Base-by-base conservation (phyloP, 2,113 vertebrate genomes). In the Pedetes capensis region DNA sequence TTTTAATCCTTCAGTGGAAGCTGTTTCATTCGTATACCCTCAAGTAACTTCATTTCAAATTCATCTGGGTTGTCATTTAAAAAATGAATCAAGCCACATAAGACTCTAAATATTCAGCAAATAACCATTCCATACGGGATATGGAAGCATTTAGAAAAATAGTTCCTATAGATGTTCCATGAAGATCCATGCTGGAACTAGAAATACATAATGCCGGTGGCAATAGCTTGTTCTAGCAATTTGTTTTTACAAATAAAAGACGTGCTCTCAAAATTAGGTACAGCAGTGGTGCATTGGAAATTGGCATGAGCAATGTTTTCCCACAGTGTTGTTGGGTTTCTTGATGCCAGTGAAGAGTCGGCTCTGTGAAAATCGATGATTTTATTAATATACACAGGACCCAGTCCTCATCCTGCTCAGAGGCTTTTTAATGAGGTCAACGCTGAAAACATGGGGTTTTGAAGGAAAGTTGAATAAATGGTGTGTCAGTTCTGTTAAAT, bases 201-300 rank as follows among this genome's bases (percentile, higher is more conserved):
- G 93, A 90, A 96, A 92, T 84, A n/a, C 25, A 87, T 93, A 78
- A 78, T 88, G 95, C 91, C 86, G 14, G 74, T 81, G 93, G 95
- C 93, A 51, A 61, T 72, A 8, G 61, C 90, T 96, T 90, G 89
- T 92, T 87, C 97, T 87, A 69, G 82, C 87, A 91, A 95, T 97
- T 98, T 96, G 96, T 96, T 98, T 97, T 96, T 95, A 92, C 93
- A 96, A 97, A 97, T 95, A 93, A 96, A 97, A 95, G 96, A 57
- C 91, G 83, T 89, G 84, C 95, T 97, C 81, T 16, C 51, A 37
- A 95, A 97, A 96, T 51, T 64, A 63, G 88, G 85, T 89, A 51
- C 93, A 55, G 83, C 80, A 91, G 93, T 12, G 66, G 69, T 83
- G 51, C 78, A 47, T 11, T 66, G 87, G 79, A 92, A 90, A 86